phyloP scores from a whole-genome alignment of 2,113 vertebrate genomes.

The Oreochromis tanganicae region DNA sequence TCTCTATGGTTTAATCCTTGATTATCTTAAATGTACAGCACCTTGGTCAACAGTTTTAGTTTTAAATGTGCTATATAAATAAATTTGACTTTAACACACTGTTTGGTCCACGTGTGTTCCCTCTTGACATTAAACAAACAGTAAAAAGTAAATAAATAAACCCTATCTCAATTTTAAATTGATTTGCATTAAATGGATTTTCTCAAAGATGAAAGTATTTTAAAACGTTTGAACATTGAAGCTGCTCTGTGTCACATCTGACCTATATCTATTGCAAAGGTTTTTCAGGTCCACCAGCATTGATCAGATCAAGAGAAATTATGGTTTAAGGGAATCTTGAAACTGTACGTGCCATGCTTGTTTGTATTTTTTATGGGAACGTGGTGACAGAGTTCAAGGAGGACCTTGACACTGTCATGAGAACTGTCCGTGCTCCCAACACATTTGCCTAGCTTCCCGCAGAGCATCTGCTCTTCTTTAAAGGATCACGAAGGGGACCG shows the following conservation, averaged over 20 bases:
- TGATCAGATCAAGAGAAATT: neutral
- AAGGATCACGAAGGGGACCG: neutral
- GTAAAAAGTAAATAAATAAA: neutral
- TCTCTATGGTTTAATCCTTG: neutral
- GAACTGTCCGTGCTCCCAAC: too few species aligned
- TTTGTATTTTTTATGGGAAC: too few species aligned
- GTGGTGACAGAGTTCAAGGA: neutral
- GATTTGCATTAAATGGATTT: neutral
- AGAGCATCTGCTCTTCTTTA: neutral
- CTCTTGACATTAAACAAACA: neutral
- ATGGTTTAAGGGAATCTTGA: neutral
- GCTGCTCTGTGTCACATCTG: neutral
- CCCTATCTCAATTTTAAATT: neutral
- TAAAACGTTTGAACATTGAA: neutral
- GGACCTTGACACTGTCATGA: too few species aligned
- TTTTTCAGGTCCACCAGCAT: neutral
- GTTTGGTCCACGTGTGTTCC: neutral
- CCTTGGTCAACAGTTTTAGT: neutral
- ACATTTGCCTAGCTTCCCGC: neutral
- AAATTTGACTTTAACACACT: neutral
- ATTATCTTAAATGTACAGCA: neutral
- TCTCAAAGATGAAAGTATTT: neutral
- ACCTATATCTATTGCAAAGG: neutral
- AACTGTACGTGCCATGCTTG: too few species aligned
- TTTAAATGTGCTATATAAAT: neutral